These are phyloP conservation scores for Campoplex nolae DNA, from an alignment of 2,888 invertebrate genomes.

Conservation along the genomic window DNA sequence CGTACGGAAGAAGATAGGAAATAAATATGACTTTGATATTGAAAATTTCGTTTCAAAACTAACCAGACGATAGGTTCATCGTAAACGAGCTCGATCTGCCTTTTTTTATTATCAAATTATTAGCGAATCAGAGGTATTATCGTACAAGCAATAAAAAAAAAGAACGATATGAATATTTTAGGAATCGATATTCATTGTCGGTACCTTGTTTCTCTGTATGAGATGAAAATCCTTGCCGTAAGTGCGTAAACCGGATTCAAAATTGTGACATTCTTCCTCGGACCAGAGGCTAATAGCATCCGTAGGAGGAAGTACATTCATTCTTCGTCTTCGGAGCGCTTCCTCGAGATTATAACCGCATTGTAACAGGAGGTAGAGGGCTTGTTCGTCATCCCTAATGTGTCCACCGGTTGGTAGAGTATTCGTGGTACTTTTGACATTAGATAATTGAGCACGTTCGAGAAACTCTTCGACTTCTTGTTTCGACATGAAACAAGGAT, in stretches of 20 bases:
- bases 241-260: constrained; percentile 96
- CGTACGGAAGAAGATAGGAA: too few species aligned
- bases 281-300: constrained; percentile 96
- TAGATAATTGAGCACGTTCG: constrained; percentile 85
- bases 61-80: too few species aligned
- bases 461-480: constrained; percentile 93
- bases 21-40: too few species aligned
- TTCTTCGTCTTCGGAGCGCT: constrained; percentile 92
- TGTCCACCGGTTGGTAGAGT: constrained; percentile 91
- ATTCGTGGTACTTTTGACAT: constrained; percentile 81
- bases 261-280: constrained; percentile 98
- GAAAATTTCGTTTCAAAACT: too few species aligned
- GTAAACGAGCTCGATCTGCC: too few species aligned
- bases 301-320: constrained; percentile 89
- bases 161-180: too few species aligned
- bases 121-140: too few species aligned
- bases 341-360: constrained; percentile 98
- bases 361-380: constrained; percentile 94
- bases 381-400: constrained; percentile 95
- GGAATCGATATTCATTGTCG: background rate
- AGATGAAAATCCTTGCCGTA: constrained; percentile 98
- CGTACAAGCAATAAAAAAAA: too few species aligned
- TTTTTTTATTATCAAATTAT: too few species aligned
- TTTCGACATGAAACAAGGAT: constrained; percentile 91
- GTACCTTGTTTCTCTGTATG: constrained; percentile 96